phyloP scores from a whole-genome alignment of 2,113 vertebrate genomes.

The Eidolon helvum region DNA sequence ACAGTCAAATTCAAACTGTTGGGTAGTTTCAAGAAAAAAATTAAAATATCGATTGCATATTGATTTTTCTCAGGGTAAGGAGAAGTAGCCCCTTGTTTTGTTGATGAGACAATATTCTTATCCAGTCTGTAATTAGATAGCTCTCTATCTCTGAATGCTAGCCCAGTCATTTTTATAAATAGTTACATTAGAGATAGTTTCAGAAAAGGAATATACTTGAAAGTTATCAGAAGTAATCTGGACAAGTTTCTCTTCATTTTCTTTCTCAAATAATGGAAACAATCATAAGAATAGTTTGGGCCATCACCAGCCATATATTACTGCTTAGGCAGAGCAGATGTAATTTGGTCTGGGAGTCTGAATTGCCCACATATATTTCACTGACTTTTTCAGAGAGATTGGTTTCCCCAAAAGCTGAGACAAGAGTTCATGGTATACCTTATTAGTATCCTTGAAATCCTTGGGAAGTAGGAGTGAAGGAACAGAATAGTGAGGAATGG shows the following conservation, averaged over 20 bases:
- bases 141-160: background rate
- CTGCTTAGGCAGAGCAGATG: background rate
- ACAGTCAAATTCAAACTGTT: background rate
- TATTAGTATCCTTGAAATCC: background rate
- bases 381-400: background rate
- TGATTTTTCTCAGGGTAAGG: constrained; percentile 34
- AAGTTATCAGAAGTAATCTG: constrained; percentile 26
- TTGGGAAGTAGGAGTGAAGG: background rate
- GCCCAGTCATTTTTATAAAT: background rate
- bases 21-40: background rate
- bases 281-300: background rate
- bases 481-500: background rate
- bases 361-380: background rate
- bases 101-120: constrained; percentile 44
- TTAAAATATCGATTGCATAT: constrained; percentile 24
- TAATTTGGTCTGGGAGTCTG: background rate
- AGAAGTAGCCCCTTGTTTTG: background rate
- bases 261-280: background rate
- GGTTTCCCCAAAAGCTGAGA: background rate
- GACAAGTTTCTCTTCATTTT: background rate
- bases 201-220: background rate
- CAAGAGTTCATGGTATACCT: background rate
- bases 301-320: background rate
- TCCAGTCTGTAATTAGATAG: background rate
- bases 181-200: background rate